These are phyloP conservation scores for Papilio elwesi DNA, from an alignment of 2,888 invertebrate genomes.

Conservation along the genomic window DNA sequence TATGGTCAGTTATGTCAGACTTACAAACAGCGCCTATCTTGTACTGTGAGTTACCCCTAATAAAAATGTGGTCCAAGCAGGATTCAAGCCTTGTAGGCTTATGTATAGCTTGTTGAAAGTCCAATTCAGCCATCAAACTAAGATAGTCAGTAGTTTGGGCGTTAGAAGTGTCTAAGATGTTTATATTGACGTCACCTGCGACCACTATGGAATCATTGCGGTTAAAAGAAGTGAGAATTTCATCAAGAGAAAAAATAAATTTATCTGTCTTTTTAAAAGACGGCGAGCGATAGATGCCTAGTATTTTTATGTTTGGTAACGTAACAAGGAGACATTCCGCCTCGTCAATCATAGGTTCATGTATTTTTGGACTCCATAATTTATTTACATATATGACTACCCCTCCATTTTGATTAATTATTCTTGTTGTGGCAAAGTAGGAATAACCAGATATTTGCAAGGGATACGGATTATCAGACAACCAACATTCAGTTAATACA, in stretches of 20 bases:
- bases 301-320: background rate
- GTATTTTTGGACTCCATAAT: background rate
- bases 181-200: background rate
- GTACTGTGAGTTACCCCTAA: background rate
- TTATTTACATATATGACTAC: constrained; percentile 9
- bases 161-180: background rate
- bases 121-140: constrained; percentile 4
- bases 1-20: constrained; percentile 3
- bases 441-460: background rate
- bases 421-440: background rate
- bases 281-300: background rate
- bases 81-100: constrained; percentile 4
- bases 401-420: constrained; percentile 2
- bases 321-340: background rate
- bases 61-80: constrained; percentile 8
- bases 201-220: background rate
- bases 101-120: background rate
- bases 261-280: constrained; percentile 8
- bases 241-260: background rate
- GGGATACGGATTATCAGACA: background rate
- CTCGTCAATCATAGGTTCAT: background rate
- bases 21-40: constrained; percentile 1
- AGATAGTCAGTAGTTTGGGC: background rate
- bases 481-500: constrained; percentile 11
- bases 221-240: background rate